Evolutionary conservation across 2,888 invertebrate species (phyloP).

Genomic region (Phortica magna): DNA sequence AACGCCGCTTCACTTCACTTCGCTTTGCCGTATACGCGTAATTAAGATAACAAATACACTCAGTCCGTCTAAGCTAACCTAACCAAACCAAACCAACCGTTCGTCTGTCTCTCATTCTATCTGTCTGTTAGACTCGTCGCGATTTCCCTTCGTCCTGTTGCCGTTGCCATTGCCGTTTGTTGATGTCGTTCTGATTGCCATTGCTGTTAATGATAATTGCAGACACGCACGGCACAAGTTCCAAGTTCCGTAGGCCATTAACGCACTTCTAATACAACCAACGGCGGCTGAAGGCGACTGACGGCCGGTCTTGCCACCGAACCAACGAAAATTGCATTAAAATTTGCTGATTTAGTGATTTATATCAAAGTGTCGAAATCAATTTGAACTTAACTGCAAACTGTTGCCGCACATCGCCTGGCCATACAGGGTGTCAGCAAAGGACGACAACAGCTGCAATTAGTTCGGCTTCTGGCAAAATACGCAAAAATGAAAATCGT

Average conservation of each 20-base stretch:
- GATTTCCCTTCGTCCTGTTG: too few species aligned
- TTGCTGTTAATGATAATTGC: constrained; percentile 44
- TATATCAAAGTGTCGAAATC: constrained; percentile 13
- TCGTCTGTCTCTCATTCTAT: background rate
- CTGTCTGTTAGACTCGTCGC: too few species aligned
- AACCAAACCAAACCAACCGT: background rate
- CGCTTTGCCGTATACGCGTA: constrained; percentile 14
- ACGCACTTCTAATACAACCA: background rate
- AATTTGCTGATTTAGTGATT: background rate
- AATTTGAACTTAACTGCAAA: constrained; percentile 7
- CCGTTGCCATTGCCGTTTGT: too few species aligned
- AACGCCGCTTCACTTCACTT: background rate
- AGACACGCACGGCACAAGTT: background rate
- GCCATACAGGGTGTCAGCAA: too few species aligned
- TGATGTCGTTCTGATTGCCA: too few species aligned
- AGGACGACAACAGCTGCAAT: constrained; percentile 34
- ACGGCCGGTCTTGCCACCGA: background rate
- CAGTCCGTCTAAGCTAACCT: background rate
- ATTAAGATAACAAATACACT: constrained; percentile 39
- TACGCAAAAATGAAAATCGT: background rate
- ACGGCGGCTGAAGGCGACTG: too few species aligned
- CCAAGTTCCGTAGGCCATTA: constrained; percentile 5
- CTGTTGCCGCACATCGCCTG: background rate
- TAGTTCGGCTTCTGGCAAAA: constrained; percentile 29
- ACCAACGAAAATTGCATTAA: background rate